A percentile compares a stretch with the other conserved stretches of the same genome.
Evolutionary conservation across 35 echinoderm and acorn worm species (phyloP).

Genomic region (Apostichopus californicus): DNA sequence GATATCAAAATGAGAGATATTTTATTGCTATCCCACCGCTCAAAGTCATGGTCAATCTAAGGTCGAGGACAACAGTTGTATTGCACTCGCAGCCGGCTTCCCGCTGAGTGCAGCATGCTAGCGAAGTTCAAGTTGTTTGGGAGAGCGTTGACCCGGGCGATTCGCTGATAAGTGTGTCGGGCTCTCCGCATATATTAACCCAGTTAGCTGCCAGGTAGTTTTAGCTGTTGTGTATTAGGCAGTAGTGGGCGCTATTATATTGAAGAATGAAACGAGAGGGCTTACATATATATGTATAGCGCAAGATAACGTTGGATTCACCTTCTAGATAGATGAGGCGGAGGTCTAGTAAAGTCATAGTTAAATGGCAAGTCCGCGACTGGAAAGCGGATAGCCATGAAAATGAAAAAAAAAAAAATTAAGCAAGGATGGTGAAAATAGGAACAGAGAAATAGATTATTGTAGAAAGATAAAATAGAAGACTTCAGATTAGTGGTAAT

Average conservation of each 20-base stretch:
- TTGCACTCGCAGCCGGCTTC: slow-evolving; percentile 39
- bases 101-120: background rate
- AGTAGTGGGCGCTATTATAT: slow-evolving; percentile 15
- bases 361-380: background rate
- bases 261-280: background rate
- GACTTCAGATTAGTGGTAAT: slow-evolving; percentile 21
- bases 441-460: slow-evolving; percentile 17
- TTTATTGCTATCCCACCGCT: slow-evolving; percentile 51
- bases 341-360: too few species aligned
- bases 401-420: slow-evolving; percentile 1
- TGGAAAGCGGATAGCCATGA: background rate
- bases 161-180: slow-evolving; percentile 39
- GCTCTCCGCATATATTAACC: slow-evolving; percentile 55
- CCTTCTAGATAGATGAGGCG: too few species aligned
- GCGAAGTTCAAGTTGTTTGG: slow-evolving; percentile 40
- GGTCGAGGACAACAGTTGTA: slow-evolving; percentile 45
- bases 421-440: background rate
- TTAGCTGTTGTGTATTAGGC: background rate
- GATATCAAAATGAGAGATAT: slow-evolving; percentile 49
- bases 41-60: slow-evolving; percentile 56
- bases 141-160: slow-evolving; percentile 48
- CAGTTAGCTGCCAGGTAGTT: background rate
- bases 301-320: too few species aligned
- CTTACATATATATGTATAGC: too few species aligned
- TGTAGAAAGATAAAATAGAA: background rate